Evolutionary conservation across 2,113 vertebrate genomes (phyloP), one percentile per base, ranked within the genome.

Genomic region (Pontoporia blainvillei): DNA sequence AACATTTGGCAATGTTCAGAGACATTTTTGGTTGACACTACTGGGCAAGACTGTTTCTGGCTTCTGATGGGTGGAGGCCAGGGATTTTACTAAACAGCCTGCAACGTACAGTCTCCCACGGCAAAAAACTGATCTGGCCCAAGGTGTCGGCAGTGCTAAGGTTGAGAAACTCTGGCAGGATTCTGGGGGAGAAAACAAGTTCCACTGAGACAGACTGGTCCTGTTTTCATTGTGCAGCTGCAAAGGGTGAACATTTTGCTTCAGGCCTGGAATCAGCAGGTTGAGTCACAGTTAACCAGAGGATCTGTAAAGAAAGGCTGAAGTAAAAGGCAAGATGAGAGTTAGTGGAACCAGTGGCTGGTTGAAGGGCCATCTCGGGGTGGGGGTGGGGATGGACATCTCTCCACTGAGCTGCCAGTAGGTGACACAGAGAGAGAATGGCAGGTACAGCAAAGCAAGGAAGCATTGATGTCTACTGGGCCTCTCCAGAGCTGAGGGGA

Each of bases 391-490:
- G 34, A 5, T 1, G 21, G 39, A 27, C 39, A 39, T 18, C 39
- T 54, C 34, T 39, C 25, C 27, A 25, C 46, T 49, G 20, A n/a
- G 39, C 10, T 39, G 12, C 62, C 34, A 1, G 18, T 52, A 3
- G 8, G 59, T 44, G 29, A 14, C 20, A 1, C 17, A 3, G 13
- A 81, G 66, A 57, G 20, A 57, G n/a, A 41, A 81, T 17, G 39
- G 59, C 49, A 8, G 34, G 36, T 5, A 1, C 23, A 36, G 61
- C 29, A 83, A 20, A 31, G 59, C 3, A 1, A 21, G 87, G 34
- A 59, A 44, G 41, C 2, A 0, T 1, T 2, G 6, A 2, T 36
- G 5, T 10, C 0, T 2, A 0, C 78, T 8, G 0, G 18, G 12
- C 75, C 4, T 59, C n/a, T 29, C 8, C 25, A 14, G 62, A 15